Evolutionary conservation across 2,888 invertebrate genomes (phyloP).

Genomic region (Aquatica leii): DNA sequence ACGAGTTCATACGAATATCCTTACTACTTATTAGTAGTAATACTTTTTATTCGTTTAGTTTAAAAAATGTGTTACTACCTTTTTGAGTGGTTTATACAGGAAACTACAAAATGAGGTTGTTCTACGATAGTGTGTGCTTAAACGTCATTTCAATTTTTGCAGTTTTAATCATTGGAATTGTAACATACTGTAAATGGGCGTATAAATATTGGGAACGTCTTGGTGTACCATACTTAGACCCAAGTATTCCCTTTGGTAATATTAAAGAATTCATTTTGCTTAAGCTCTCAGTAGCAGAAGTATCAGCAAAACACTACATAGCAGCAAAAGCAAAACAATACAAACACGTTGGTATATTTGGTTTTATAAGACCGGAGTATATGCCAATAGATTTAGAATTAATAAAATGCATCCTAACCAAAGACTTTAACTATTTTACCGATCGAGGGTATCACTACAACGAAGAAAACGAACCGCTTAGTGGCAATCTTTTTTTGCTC

Average conservation of each 20-base stretch:
- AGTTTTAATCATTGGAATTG: too few species aligned
- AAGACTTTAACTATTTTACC: slow-evolving; percentile 67
- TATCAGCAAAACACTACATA: slow-evolving; percentile 6
- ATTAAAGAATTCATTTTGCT: slow-evolving; percentile 10
- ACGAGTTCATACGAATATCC: too few species aligned
- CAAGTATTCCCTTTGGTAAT: slow-evolving; percentile 48
- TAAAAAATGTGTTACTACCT: too few species aligned
- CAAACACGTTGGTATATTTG: slow-evolving; percentile 49
- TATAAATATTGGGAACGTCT: slow-evolving; percentile 22
- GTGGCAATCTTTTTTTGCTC: slow-evolving; percentile 65
- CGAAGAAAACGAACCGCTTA: slow-evolving; percentile 61
- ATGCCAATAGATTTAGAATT: slow-evolving; percentile 31
- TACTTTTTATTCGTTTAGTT: too few species aligned
- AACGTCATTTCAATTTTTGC: too few species aligned
- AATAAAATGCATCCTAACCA: too few species aligned
- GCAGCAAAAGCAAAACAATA: slow-evolving; percentile 33
- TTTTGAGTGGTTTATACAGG: too few species aligned
- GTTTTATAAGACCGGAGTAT: slow-evolving; percentile 53
- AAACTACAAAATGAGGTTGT: too few species aligned
- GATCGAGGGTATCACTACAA: slow-evolving; percentile 61
- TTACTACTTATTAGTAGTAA: too few species aligned
- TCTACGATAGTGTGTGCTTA: too few species aligned
- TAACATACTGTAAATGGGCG: too few species aligned
- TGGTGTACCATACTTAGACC: slow-evolving; percentile 37
- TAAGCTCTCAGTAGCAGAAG: background rate